Percentiles rank a stretch among this genome's conserved stretches.
Evolutionary conservation across 2,888 invertebrate genomes (phyloP).

Genomic region (Dicyrtoma fusca): DNA sequence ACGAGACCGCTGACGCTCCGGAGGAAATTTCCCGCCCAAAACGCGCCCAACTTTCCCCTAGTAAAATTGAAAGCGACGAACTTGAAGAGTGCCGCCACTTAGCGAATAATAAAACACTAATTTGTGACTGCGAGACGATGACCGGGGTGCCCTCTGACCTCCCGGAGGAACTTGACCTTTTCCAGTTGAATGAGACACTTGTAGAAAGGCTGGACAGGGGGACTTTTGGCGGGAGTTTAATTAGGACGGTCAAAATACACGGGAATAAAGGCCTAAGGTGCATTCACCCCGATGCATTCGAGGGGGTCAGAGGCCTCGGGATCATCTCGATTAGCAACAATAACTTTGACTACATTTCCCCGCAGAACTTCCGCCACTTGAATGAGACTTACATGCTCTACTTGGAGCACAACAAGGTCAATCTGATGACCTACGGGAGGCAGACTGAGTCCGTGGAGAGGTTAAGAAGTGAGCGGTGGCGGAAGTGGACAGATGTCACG

Average conservation of each 20-base stretch:
- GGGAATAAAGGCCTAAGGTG: conserved; percentile 12
- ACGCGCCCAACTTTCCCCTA: no score
- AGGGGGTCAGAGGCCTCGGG: conserved; percentile 21
- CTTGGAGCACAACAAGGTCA: conserved; percentile 35
- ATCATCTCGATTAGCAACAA: conserved; percentile 24
- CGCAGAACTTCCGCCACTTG: conserved; percentile 4
- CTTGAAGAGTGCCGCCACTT: conserved; percentile 2
- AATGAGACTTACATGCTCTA: neutral
- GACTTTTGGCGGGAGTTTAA: conserved; percentile 35
- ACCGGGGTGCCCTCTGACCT: neutral
- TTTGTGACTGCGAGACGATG: neutral
- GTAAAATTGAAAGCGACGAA: no score
- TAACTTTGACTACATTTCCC: neutral
- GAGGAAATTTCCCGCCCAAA: conserved; percentile 3
- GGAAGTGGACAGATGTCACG: no score
- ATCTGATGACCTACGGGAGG: neutral
- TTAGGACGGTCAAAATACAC: conserved; percentile 17
- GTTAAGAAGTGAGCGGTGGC: no score
- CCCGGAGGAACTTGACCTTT: conserved; percentile 28
- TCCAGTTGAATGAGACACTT: conserved; percentile 27
- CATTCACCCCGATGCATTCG: conserved; percentile 34
- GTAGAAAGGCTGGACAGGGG: conserved; percentile 5
- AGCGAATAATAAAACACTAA: neutral
- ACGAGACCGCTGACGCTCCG: neutral
- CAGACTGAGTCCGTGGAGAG: no score